Evolutionary conservation across 2,113 vertebrate genomes (phyloP).

Genomic region (Tachuris rubrigastra): DNA sequence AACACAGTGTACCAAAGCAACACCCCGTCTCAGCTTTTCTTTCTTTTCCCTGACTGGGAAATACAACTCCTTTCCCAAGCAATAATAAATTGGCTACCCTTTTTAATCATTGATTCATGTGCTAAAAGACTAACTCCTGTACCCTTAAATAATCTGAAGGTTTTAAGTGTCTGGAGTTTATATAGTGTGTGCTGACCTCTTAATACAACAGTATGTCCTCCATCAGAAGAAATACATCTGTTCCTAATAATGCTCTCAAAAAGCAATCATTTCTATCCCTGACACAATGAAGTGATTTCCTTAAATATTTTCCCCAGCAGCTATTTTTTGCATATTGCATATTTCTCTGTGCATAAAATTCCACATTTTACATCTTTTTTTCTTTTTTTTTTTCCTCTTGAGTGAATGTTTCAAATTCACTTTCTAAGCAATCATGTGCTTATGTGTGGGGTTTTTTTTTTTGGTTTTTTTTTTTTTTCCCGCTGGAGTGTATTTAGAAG

Average conservation of each 20-base stretch:
- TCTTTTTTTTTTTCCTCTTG: background rate
- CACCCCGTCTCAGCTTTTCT: background rate
- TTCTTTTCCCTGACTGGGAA: background rate
- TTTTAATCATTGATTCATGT: background rate
- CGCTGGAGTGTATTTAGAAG: background rate
- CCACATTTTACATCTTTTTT: background rate
- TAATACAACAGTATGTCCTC: background rate
- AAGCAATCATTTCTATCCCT: background rate
- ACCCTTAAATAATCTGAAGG: background rate
- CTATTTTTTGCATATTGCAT: slow-evolving; percentile 41
- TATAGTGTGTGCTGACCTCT: background rate
- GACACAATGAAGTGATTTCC: slow-evolving; percentile 51
- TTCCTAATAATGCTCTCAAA: slow-evolving; percentile 37
- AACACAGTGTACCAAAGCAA: background rate
- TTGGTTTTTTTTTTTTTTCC: background rate
- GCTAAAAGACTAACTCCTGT: background rate
- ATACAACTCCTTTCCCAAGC: background rate
- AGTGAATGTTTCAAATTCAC: background rate
- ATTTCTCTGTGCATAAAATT: background rate
- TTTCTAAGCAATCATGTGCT: background rate
- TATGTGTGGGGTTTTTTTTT: background rate
- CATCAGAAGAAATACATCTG: slow-evolving; percentile 43
- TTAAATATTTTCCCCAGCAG: slow-evolving; percentile 54
- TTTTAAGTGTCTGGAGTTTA: background rate
- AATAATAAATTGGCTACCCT: background rate